Evolutionary conservation across 2,888 invertebrate genomes (phyloP), one percentile per base, ranked within the genome.

Genomic region (Conistra vaccinii): DNA sequence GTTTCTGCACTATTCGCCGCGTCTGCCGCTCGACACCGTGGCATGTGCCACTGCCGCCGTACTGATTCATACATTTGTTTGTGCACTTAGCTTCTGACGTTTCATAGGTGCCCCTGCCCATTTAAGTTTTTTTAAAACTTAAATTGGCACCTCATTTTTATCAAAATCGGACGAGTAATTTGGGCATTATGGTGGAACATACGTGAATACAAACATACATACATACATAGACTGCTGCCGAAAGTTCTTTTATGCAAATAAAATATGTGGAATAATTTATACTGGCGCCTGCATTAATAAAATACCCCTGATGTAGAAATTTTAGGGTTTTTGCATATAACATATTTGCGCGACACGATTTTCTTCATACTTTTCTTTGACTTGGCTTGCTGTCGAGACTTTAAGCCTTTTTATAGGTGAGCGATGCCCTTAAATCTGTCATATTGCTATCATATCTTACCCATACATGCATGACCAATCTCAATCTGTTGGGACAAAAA

Each of bases 401-500:
- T 35, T 17, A 45, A 23, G 35, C 17, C 29, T 23, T 51, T n/a
- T 3, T 29, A 39, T 17, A 35, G n/a, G 6, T n/a, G 0, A n/a
- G 20, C 14, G 9, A 48, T 32, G 48, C 3, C 12, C 10, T 51
- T 32, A 32, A 39, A 42, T 20, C 20, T 60, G 12, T 45, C 6
- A 62, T 32, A 74, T 73, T 66, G 26, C 12, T 48, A 29, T 55
- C 51, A 58, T 58, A 29, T 62, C 85, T 89, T 90, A 95, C 95
- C 94, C 74, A 91, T 85, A 45, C 87, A 83, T 42, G 91, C 92
- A 60, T 79, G 72, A 20, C 91, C 91, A 61, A 77, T 84, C 29
- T 90, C 89, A 69, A 93, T 87, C 67, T 90, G 90, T 58, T 91
- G 88, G 0, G 88, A 88, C 10, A 95, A 87, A 79, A 92, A 92